Conservation (phyloP, 2,888 invertebrate species). For the Trachelus tabidus region DNA sequence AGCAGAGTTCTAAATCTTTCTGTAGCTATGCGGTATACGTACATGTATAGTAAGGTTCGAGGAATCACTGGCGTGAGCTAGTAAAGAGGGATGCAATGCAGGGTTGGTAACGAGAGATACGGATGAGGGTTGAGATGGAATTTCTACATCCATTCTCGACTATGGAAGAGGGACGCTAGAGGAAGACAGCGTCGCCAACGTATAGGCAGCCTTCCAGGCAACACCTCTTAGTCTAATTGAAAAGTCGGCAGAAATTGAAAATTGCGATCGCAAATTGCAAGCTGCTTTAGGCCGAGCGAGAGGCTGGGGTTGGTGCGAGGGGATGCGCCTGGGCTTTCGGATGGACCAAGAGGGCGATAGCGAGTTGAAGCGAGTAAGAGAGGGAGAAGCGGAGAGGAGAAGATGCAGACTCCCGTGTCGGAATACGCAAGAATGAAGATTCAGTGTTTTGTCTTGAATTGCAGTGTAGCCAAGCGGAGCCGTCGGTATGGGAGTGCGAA, state of each 20-base stretch:
- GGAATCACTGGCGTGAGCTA: not conserved
- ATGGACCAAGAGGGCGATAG: conserved; percentile 20
- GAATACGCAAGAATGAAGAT: conserved; percentile 62
- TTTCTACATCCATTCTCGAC: not conserved
- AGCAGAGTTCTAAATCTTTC: not conserved
- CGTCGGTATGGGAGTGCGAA: conserved; percentile 17
- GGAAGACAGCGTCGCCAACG: not conserved
- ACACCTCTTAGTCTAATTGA: conserved; percentile 67
- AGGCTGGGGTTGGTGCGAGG: conserved; percentile 16
- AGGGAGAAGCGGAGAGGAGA: conserved; percentile 28
- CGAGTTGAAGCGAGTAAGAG: conserved; percentile 16
- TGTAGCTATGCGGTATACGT: not conserved
- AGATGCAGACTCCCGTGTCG: conserved; percentile 48
- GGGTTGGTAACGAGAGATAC: not conserved
- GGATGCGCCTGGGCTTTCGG: conserved; percentile 18
- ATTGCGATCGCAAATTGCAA: conserved; percentile 66
- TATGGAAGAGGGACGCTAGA: not conserved
- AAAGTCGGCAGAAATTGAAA: conserved; percentile 67
- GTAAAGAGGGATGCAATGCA: not conserved
- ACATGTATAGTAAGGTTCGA: not conserved
- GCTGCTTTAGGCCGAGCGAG: conserved; percentile 61
- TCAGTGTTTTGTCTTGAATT: conserved; percentile 60
- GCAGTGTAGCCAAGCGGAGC: conserved; percentile 37
- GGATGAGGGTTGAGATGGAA: not conserved
- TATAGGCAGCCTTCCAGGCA: conserved; percentile 36